Evolutionary conservation across 2,888 invertebrate species (phyloP).

Genomic region (Athetis lepigone): DNA sequence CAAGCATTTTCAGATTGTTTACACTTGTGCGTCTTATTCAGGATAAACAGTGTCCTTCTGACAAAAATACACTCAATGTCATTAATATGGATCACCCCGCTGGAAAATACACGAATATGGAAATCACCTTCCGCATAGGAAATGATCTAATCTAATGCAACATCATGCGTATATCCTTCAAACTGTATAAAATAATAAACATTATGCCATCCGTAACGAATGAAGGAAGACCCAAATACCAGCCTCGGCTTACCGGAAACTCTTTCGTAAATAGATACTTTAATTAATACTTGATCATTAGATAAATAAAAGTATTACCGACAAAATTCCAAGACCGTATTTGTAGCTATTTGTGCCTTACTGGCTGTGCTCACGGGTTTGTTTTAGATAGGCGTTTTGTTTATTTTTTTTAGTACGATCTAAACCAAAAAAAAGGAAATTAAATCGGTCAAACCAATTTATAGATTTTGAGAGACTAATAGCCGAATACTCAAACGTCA

Average conservation of each 20-base stretch:
- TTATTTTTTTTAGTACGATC: too few species aligned
- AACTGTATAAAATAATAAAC: conserved; percentile 46
- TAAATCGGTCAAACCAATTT: too few species aligned
- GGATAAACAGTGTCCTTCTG: conserved; percentile 18
- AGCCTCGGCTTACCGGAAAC: conserved; percentile 44
- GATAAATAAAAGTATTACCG: conserved; percentile 44
- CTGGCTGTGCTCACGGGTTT: too few species aligned
- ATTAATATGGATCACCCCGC: conserved; percentile 44
- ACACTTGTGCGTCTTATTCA: background rate
- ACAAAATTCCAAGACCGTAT: conserved; percentile 39
- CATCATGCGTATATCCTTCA: conserved; percentile 40
- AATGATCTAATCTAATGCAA: conserved; percentile 40
- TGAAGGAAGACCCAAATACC: conserved; percentile 51
- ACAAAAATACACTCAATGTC: conserved; percentile 24
- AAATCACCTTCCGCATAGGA: conserved; percentile 35
- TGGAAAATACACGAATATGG: conserved; percentile 33
- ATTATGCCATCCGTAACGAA: conserved; percentile 32
- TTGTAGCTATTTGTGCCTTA: conserved; percentile 1
- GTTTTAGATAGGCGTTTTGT: too few species aligned
- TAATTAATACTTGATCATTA: conserved; percentile 51
- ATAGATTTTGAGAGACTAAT: too few species aligned
- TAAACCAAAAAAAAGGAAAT: too few species aligned
- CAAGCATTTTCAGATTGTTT: conserved; percentile 15
- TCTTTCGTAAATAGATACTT: conserved; percentile 25
- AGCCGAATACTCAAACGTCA: too few species aligned